phyloP scores from a whole-genome alignment of 2,113 vertebrate genomes.

The Heterotilapia buettikoferi region DNA sequence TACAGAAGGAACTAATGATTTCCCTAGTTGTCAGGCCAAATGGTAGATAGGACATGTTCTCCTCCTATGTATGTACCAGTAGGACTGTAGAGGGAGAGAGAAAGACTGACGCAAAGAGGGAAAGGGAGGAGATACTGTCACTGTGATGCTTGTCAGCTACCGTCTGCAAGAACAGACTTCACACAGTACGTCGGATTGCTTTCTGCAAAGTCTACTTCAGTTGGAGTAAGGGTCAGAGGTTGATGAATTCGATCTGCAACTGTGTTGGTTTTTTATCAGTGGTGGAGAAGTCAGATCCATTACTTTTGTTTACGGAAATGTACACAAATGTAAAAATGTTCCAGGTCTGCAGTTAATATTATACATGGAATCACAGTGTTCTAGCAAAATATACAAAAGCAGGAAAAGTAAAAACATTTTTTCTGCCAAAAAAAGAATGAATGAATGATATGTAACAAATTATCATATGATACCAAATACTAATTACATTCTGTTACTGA shows the following conservation, averaged over 20 bases:
- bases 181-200: neutral
- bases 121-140: constrained; percentile 44
- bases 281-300: neutral
- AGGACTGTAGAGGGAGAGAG: constrained; percentile 13
- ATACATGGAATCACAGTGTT: neutral
- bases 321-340: neutral
- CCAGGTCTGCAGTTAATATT: neutral
- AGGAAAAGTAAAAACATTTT: neutral
- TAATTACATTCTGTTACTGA: neutral
- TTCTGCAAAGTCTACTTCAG: constrained; percentile 2
- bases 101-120: neutral
- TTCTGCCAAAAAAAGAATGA: neutral
- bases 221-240: neutral
- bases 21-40: constrained; percentile 55
- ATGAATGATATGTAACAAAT: neutral
- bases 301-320: neutral
- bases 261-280: neutral
- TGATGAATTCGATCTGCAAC: neutral
- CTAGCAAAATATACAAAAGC: neutral
- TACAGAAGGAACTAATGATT: constrained; percentile 63
- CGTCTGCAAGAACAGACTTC: constrained; percentile 29
- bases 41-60: constrained; percentile 40
- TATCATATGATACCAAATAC: neutral
- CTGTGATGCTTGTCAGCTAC: constrained; percentile 44
- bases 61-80: constrained; percentile 40